Conservation (phyloP, 2,797 vertebrate genomes). For the Gallirallus australis region DNA sequence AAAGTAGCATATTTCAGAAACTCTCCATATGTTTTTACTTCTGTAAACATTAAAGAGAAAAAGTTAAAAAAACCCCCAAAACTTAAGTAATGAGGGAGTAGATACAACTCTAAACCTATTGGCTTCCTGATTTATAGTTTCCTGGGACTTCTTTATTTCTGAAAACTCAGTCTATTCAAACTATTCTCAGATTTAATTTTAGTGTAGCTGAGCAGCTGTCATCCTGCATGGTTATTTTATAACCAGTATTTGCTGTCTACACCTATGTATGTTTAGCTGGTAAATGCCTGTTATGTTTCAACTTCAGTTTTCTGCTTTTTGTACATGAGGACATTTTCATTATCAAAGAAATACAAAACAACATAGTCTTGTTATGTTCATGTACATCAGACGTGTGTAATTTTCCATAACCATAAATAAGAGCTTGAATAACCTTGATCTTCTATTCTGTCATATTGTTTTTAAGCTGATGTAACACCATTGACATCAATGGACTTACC, state of each 20-base stretch:
- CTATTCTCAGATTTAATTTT: slow-evolving; percentile 44
- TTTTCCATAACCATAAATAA: slow-evolving; percentile 70
- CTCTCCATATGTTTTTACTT: not conserved
- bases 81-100: not conserved
- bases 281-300: slow-evolving; percentile 66
- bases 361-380: slow-evolving; percentile 14
- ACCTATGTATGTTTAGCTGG: slow-evolving; percentile 18
- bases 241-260: slow-evolving; percentile 33
- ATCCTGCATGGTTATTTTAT: slow-evolving; percentile 35
- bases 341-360: slow-evolving; percentile 50
- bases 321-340: slow-evolving; percentile 24
- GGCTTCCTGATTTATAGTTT: not conserved
- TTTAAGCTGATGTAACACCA: slow-evolving; percentile 67
- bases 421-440: slow-evolving; percentile 69
- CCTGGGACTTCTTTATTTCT: not conserved
- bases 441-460: slow-evolving; percentile 70
- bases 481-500: slow-evolving; percentile 66
- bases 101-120: not conserved
- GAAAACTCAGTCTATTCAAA: slow-evolving; percentile 28
- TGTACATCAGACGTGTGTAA: slow-evolving; percentile 46
- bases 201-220: slow-evolving; percentile 43
- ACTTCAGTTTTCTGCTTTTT: slow-evolving; percentile 43
- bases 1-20: not conserved
- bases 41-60: not conserved
- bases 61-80: not conserved